Evolutionary conservation across 2,888 invertebrate genomes (phyloP), one percentile per base, ranked within the genome.

Genomic region (Sympetrum striolatum): DNA sequence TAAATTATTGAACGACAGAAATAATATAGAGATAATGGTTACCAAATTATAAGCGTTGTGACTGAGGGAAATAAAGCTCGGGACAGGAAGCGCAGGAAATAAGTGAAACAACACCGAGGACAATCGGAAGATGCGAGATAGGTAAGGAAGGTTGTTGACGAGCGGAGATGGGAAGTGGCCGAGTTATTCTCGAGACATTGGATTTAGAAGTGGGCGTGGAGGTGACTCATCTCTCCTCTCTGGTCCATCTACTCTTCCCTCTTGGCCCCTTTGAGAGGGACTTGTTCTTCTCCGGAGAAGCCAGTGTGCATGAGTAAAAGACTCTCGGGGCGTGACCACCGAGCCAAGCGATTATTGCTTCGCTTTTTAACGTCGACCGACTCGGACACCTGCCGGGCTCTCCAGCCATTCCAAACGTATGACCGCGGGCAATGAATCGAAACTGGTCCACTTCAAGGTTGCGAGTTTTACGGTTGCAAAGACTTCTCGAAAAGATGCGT

Each of bases 171-270:
- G 80, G 37, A 39, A 18, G 44, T 53, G 82, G 58, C 35, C 60
- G 86, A 60, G 86, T 86, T 86, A 86, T 86, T 86, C 86, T 86
- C 37, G 86, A 86, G 86, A 37, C 86, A 60, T 86, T 58, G 60
- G 86, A 86, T 86, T 86, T 86, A 60, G 86, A 37, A 37, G 86
- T 22, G 86, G 37, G 73, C 31, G 73, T 73, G 73, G 73, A 73
- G 18, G 73, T 31, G 25, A 73, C 3, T 37, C 53, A 22, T 37
- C 60, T 37, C 86, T 60, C 86, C 25, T 31, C 73, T 14, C 15
- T 31, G 73, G 73, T 37, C 60, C 86, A 58, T 58, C 86, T 15
- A 25, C 14, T n/a, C 60, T 39, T 60, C 60, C 82, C 25, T 82
- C 58, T 82, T 25, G 82, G 82, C 58, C 44, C 58, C 58, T 82